These are phyloP conservation scores for Microcebus ravelobensis DNA, from an alignment of 2,113 vertebrate species.

Conservation along the genomic window DNA sequence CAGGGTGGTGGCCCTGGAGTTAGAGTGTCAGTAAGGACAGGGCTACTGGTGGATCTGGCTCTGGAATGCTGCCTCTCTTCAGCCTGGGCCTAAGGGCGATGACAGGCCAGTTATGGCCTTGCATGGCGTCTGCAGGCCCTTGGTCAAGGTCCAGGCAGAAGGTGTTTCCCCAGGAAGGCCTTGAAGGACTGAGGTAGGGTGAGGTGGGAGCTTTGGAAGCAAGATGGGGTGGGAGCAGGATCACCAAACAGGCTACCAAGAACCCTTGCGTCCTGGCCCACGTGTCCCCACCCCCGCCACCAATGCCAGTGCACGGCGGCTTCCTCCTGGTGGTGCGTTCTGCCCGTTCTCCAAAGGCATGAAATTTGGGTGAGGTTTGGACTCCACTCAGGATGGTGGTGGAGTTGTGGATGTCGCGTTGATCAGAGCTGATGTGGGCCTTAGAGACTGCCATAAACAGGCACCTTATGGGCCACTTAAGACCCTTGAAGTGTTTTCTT, in stretches of 20 bases:
- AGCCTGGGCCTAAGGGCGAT: neutral
- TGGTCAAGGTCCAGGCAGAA: neutral
- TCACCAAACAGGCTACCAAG: neutral
- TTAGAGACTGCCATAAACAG: conserved; percentile 55
- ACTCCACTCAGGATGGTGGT: neutral
- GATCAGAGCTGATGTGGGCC: conserved; percentile 25
- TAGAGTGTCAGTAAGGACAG: conserved; percentile 23
- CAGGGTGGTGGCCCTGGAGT: neutral
- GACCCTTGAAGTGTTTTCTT: conserved; percentile 63
- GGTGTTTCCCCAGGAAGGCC: neutral
- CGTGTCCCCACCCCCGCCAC: neutral
- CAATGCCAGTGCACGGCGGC: neutral
- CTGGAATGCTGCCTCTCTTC: neutral
- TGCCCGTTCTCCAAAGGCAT: neutral
- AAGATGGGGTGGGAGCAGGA: neutral
- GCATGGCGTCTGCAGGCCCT: neutral
- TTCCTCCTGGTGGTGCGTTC: neutral
- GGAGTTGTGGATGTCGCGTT: neutral
- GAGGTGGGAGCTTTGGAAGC: neutral
- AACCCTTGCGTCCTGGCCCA: neutral
- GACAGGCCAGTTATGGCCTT: neutral
- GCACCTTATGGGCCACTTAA: conserved; percentile 60
- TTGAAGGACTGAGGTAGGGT: neutral
- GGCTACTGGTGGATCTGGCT: neutral
- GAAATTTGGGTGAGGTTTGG: conserved; percentile 33